Evolutionary conservation across 2,113 vertebrate genomes (phyloP).

Genomic region (Sphyrna mokarran): DNA sequence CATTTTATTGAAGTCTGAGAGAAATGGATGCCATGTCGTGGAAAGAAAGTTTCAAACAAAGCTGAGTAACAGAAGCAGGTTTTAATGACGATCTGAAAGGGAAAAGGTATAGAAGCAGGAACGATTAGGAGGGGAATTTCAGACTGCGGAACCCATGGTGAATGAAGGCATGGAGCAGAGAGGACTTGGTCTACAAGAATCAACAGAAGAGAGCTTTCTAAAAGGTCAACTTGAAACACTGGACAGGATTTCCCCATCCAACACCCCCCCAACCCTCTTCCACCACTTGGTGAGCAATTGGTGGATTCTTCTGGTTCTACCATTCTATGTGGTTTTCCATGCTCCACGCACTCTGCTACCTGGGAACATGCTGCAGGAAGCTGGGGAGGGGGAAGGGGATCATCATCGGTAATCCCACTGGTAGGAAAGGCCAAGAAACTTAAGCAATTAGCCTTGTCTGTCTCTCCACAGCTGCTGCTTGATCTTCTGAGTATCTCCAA

Average conservation of each 20-base stretch:
- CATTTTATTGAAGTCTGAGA: neutral
- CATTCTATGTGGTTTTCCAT: no score
- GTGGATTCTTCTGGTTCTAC: no score
- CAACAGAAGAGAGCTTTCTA: neutral
- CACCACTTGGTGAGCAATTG: no score
- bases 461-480: neutral
- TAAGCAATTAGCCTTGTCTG: neutral
- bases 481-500: neutral
- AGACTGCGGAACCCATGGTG: neutral
- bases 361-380: no score
- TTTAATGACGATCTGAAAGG: neutral
- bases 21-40: neutral
- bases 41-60: neutral
- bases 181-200: neutral
- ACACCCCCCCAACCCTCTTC: no score
- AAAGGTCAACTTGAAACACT: neutral
- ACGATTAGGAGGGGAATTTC: neutral
- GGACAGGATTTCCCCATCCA: no score
- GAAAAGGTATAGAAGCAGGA: neutral
- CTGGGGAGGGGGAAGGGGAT: no score
- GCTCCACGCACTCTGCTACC: no score
- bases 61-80: neutral
- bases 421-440: no score
- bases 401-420: no score
- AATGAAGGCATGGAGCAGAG: neutral